Percentiles rank a stretch among this genome's conserved stretches.
These are phyloP conservation scores for Thereva unica DNA, from an alignment of 2,888 invertebrate species.

Conservation along the genomic window DNA sequence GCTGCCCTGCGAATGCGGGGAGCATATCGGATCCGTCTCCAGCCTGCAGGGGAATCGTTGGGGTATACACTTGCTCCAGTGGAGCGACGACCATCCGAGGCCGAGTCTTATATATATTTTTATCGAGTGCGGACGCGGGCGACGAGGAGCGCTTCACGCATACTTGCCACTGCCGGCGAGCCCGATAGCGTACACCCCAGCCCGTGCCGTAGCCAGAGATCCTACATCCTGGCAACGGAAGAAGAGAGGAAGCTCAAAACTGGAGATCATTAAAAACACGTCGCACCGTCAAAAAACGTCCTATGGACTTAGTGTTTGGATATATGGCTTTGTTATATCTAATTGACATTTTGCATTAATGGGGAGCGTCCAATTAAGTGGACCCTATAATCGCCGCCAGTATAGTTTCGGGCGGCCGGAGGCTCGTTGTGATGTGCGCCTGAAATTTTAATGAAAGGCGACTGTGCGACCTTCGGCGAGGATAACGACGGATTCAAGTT, in stretches of 20 bases:
- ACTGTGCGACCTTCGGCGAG: no score
- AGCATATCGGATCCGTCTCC: slow-evolving; percentile 30
- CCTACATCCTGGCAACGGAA: slow-evolving; percentile 35
- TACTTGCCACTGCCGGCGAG: slow-evolving; percentile 11
- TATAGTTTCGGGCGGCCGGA: slow-evolving; percentile 13
- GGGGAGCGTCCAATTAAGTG: slow-evolving; percentile 47
- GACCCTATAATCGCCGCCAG: slow-evolving; percentile 29
- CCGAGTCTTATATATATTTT: slow-evolving; percentile 25
- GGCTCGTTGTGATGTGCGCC: slow-evolving; percentile 43
- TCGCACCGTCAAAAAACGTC: slow-evolving; percentile 40
- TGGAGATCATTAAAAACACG: slow-evolving; percentile 41
- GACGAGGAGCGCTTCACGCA: slow-evolving; percentile 37
- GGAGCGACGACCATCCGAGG: slow-evolving; percentile 36
- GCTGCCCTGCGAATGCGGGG: slow-evolving; percentile 29
- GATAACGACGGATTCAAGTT: no score
- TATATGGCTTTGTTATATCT: slow-evolving; percentile 47
- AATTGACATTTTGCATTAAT: slow-evolving; percentile 48
- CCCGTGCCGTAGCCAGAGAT: slow-evolving; percentile 40
- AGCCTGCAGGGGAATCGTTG: slow-evolving; percentile 22
- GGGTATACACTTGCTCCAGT: slow-evolving; percentile 24
- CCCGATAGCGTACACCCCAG: slow-evolving; percentile 40
- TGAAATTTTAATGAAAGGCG: slow-evolving; percentile 46
- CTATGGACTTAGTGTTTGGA: slow-evolving; percentile 44
- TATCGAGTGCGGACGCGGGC: slow-evolving; percentile 13
- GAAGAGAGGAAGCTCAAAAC: slow-evolving; percentile 32